Conservation (phyloP, 1,140 invertebrate genomes). For the Colletes gigas region DNA sequence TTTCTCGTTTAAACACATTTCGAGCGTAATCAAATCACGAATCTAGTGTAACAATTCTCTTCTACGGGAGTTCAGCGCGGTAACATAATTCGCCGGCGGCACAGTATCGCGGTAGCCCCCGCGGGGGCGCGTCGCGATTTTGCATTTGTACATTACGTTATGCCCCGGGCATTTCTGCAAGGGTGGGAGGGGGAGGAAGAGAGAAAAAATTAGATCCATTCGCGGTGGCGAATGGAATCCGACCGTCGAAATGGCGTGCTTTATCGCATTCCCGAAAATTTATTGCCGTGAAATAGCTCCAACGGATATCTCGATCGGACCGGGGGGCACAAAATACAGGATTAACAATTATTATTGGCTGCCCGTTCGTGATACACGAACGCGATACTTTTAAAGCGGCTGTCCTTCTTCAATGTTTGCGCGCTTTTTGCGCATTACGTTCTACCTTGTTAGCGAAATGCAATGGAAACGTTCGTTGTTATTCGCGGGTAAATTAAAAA, state of each 20-base stretch:
- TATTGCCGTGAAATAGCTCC: conserved; percentile 50
- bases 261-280: conserved; percentile 65
- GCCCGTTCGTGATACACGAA: not conserved
- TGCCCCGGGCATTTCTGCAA: conserved; percentile 46
- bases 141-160: conserved; percentile 61
- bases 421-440: not conserved
- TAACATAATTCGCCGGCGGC: conserved; percentile 66
- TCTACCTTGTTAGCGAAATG: not conserved
- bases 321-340: conserved; percentile 36
- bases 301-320: conserved; percentile 43
- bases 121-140: conserved; percentile 63
- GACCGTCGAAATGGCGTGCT: conserved; percentile 54
- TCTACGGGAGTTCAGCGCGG: conserved; percentile 44
- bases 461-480: not conserved
- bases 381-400: conserved; percentile 1
- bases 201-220: conserved; percentile 61
- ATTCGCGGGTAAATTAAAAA: not conserved
- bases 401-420: not conserved
- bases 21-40: conserved; percentile 63
- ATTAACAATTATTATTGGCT: conserved; percentile 54
- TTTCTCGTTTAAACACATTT: conserved; percentile 47
- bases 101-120: conserved; percentile 61
- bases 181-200: conserved; percentile 26
- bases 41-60: conserved; percentile 63
- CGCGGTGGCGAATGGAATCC: conserved; percentile 47